Base-by-base conservation (phyloP, 2,888 invertebrate species). In the Palloptera scutellata region DNA sequence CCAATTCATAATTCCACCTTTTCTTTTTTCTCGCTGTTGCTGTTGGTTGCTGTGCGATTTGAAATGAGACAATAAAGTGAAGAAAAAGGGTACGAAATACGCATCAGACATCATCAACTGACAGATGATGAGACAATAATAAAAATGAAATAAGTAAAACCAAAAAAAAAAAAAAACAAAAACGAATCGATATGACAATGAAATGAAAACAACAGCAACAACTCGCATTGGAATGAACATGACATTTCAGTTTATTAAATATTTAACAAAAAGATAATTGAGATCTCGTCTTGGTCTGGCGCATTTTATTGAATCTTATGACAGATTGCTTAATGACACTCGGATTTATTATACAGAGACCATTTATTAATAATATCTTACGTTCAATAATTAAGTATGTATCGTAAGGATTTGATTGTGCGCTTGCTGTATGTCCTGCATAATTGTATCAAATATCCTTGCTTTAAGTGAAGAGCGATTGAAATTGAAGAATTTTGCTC, bases 1-100 rank as follows among this genome's bases (percentile, higher is more conserved):
- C 80, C 80, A 79, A 79, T 79, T 79, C 79, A 79, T 79, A 80
- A 79, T 79, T 80, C 76, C 73, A 75, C 75, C 2, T 30, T 30
- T 30, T 30, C 6, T 30, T 30, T 30, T 30, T 6, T 77, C 75
- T 15, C 17, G 9, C 9, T 79, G 68, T 70, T 70, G 65, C 67
- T 74, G 72, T 73, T 30, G 30, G 30, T 30, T 30, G 30, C 6
- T 30, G 30, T 30, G 30, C 6, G 30, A 30, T 30, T 30, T 30
- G 30, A 30, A 30, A 30, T 30, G 30, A 30, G 70, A 41, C 30
- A 10, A 30, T 73, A 73, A 52, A n/a, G n/a, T n/a, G 51, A 72
- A 76, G 75, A 70, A 70, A 57, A 11, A 55, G 53, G 59, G 43
- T 53, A 61, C 62, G 43, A 45, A 51, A 42, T 57, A 15, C 55